These are phyloP conservation scores for Matsumyia berberina DNA, from an alignment of 2,888 invertebrate genomes.

Conservation along the genomic window DNA sequence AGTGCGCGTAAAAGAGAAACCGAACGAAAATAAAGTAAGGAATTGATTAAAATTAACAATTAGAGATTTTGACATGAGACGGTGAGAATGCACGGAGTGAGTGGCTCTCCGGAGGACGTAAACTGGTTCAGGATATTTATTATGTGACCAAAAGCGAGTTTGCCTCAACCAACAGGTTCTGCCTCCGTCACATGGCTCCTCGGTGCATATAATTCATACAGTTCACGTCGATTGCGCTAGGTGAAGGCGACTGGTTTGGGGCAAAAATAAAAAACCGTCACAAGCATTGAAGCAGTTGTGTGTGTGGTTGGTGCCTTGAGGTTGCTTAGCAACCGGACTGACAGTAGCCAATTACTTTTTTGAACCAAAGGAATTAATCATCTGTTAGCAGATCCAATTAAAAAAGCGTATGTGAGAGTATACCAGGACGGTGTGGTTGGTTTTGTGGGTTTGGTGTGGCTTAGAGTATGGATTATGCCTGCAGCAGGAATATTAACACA, in stretches of 20 bases:
- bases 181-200: too few relatives aligned
- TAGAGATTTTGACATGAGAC: conserved; percentile 34
- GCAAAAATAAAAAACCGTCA: conserved; percentile 5
- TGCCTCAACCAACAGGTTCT: neutral
- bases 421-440: neutral
- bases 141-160: conserved; percentile 27
- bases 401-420: neutral
- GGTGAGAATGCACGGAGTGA: conserved; percentile 5
- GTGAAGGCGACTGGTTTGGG: neutral
- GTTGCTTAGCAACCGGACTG: conserved; percentile 21
- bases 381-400: conserved; percentile 27
- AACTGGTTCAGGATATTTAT: conserved; percentile 52
- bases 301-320: neutral
- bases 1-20: conserved; percentile 23
- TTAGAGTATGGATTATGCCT: neutral
- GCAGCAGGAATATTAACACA: neutral
- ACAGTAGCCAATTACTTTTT: conserved; percentile 34
- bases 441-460: neutral
- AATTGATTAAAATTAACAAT: conserved; percentile 58
- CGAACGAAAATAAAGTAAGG: conserved; percentile 15
- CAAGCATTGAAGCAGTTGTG: neutral
- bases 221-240: neutral
- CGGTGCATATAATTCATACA: conserved; percentile 34
- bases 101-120: conserved; percentile 14
- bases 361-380: conserved; percentile 39